A percentile compares a stretch with the other conserved stretches of the same genome.
These are phyloP conservation scores for Monoplex corrugatus DNA, from an alignment of 2,888 invertebrate genomes.

Conservation along the genomic window DNA sequence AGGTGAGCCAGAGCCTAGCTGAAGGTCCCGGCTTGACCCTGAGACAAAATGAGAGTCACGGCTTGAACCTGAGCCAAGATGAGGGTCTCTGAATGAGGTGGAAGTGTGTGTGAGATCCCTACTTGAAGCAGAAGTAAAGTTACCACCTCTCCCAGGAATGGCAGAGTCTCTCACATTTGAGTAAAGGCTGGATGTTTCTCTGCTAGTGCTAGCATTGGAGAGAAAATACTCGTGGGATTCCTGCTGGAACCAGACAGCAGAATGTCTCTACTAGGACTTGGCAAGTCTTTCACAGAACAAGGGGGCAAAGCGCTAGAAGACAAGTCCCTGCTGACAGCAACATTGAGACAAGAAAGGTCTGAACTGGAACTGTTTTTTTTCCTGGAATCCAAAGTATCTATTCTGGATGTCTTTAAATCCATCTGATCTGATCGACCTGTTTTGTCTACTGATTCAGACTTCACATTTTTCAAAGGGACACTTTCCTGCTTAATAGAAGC, in stretches of 20 bases:
- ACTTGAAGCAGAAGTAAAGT: not conserved
- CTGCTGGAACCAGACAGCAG: not conserved
- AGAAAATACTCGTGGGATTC: not conserved
- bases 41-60: constrained; percentile 5
- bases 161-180: not conserved
- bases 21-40: constrained; percentile 2
- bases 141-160: not conserved
- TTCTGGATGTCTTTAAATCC: not conserved
- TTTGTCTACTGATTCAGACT: not conserved
- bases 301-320: not conserved
- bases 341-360: not conserved
- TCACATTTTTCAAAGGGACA: not conserved
- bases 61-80: not conserved
- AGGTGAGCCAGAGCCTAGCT: not conserved
- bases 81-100: not conserved
- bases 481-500: not conserved
- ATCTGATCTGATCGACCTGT: constrained; percentile 3
- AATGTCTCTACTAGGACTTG: constrained; percentile 1
- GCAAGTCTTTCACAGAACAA: not conserved
- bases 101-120: not conserved
- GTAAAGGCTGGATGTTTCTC: constrained; percentile 34
- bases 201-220: constrained; percentile 7
- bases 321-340: not conserved
- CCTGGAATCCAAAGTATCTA: not conserved
- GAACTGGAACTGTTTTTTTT: not conserved